These are phyloP conservation scores for Coelogynopora nodosa DNA, from an alignment of 2,888 invertebrate species.

Conservation along the genomic window DNA sequence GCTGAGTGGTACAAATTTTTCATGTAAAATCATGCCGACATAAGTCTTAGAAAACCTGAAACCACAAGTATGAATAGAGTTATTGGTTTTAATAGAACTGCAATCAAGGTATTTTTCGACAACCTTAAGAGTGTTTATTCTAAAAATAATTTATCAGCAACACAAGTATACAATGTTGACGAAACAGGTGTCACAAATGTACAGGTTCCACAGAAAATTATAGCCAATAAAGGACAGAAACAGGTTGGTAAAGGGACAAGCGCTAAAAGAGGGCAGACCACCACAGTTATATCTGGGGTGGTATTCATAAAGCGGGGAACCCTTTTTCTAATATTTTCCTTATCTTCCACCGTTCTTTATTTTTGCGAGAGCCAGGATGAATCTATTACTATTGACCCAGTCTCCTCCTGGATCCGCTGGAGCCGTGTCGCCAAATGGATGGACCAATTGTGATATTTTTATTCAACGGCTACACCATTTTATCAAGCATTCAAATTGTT, in stretches of 20 bases:
- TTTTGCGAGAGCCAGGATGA: conserved; percentile 18
- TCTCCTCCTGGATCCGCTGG: conserved; percentile 1
- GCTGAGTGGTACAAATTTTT: conserved; percentile 1
- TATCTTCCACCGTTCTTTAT: conserved; percentile 7
- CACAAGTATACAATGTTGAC: conserved; percentile 59
- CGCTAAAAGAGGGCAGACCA: conserved; percentile 21
- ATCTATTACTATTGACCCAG: background rate
- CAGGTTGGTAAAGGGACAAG: conserved; percentile 61
- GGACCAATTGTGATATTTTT: background rate
- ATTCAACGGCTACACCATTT: background rate
- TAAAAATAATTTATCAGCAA: background rate
- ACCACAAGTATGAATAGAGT: background rate
- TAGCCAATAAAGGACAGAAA: conserved; percentile 59
- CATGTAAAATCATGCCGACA: background rate
- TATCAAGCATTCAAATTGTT: conserved; percentile 7
- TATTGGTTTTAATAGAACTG: background rate
- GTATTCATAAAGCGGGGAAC: too few species aligned
- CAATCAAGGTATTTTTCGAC: background rate
- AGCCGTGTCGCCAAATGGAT: background rate
- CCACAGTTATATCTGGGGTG: background rate
- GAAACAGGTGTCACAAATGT: conserved; percentile 62
- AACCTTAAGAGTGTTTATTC: background rate
- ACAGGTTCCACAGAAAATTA: conserved; percentile 58
- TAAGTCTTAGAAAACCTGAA: conserved; percentile 9
- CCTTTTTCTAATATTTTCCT: too few species aligned